phyloP scores from a whole-genome alignment of 1,140 invertebrate genomes.

The Drosophila pseudoananassae region DNA sequence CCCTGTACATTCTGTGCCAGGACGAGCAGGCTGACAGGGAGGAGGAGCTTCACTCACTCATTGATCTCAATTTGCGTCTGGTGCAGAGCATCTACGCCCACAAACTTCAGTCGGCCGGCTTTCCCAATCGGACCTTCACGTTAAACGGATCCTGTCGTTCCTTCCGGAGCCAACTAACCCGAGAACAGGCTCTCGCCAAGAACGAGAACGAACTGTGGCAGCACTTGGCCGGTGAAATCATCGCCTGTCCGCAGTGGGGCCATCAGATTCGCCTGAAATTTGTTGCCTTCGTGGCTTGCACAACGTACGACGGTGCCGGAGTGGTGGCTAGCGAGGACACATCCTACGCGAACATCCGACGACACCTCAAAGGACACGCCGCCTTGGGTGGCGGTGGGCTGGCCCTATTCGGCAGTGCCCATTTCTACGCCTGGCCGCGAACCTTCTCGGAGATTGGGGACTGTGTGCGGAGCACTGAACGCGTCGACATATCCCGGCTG shows the following conservation, averaged over 20 bases:
- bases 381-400: constrained; percentile 95
- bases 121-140: constrained; percentile 92
- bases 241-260: constrained; percentile 87
- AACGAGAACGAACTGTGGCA: constrained; percentile 93
- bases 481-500: constrained; percentile 88
- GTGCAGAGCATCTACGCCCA: constrained; percentile 95
- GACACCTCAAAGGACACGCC: constrained; percentile 92
- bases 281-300: constrained; percentile 95
- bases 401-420: constrained; percentile 95
- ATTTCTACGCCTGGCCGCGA: constrained; percentile 95
- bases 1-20: constrained; percentile 90
- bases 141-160: constrained; percentile 88
- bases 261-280: constrained; percentile 89
- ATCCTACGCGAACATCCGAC: constrained; percentile 90
- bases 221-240: constrained; percentile 91
- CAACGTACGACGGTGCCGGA: constrained; percentile 88
- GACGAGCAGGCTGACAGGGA: constrained; percentile 83
- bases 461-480: constrained; percentile 85
- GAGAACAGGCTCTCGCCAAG: constrained; percentile 89
- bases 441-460: constrained; percentile 88
- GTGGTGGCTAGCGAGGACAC: constrained; percentile 85
- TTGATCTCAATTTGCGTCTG: constrained; percentile 91
- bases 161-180: constrained; percentile 89
- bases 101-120: constrained; percentile 92
- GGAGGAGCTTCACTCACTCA: constrained; percentile 86